Base-by-base conservation (phyloP, 2,797 vertebrate species). In the Mormyrops boulengeri region DNA sequence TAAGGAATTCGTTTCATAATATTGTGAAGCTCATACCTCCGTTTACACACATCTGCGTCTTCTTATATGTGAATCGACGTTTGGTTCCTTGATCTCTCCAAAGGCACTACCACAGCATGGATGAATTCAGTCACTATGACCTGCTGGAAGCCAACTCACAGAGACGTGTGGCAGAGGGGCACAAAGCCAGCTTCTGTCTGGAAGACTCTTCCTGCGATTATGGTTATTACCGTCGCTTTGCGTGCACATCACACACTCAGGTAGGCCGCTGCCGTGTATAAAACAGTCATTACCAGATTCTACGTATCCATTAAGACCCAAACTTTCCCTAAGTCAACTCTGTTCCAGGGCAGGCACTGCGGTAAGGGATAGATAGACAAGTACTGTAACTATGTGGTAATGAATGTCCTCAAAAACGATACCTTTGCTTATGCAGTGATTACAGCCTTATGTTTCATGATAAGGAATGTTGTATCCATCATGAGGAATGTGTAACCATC, bases 71-170 rank as follows among this genome's bases (percentile, higher is more conserved):
- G 4, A 73, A 38, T 73, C 4, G 9, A 73, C 66, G 11, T 73
- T 38, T 38, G 38, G 38, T 80, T 17, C 73, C 38, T 80, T 19
- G 38, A n/a, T 44, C 57, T 0, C 91, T 87, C 89, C 55, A 89
- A 92, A 99, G 98, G 92, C 98, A 99, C 93, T 99, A 95, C 91
- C 98, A 99, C 95, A 99, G 98, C 94, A 99, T 99, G 98, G 98
- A 99, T 52, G 98, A 99, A 94, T 99, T 99, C 94, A 99, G 98
- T 92, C 98, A 99, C 94, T 99, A 99, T 9, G 98, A 99, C 30
- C 96, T 99, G 92, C 92, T 99, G 92, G 98, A 99, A 50, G 94
- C 97, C 49, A 94, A 66, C 90, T 95, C 97, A 1, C 97, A 99
- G 0, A 96, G 95, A 52, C 97, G 97, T 57, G 97, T 99, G 92